Evolutionary conservation across 1,140 invertebrate genomes (phyloP).

Genomic region (Aricia agestis): DNA sequence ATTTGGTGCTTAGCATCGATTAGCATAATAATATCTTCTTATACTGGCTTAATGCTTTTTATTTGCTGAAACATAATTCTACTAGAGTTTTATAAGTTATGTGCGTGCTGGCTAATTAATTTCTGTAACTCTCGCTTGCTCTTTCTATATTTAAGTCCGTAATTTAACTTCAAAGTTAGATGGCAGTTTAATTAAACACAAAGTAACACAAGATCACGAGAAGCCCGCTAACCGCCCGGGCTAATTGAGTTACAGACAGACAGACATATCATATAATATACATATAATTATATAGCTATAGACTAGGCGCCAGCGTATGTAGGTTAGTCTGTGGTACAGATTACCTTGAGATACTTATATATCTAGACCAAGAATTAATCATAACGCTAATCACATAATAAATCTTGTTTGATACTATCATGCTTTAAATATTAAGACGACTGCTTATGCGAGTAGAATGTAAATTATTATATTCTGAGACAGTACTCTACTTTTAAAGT

Average conservation of each 20-base stretch:
- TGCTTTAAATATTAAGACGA: no score
- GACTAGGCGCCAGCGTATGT: not conserved
- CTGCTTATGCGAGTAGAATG: no score
- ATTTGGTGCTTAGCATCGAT: no score
- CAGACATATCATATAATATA: not conserved
- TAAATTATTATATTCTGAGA: no score
- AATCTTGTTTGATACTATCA: no score
- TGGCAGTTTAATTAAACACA: slow-evolving; percentile 3
- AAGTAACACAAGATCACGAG: not conserved
- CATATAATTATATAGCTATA: not conserved
- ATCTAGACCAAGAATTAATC: not conserved
- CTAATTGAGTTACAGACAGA: not conserved
- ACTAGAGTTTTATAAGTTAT: no score
- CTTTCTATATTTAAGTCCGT: not conserved
- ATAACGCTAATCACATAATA: not conserved
- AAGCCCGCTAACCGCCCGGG: not conserved
- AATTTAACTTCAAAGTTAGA: not conserved
- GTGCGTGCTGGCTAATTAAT: no score
- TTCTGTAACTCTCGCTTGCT: no score
- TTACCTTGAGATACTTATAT: not conserved
- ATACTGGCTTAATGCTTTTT: no score
- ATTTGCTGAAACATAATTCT: no score
- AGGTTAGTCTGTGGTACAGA: not conserved
- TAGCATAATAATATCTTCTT: no score
- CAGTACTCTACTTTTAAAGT: no score